Evolutionary conservation across 2,888 invertebrate genomes (phyloP).

Genomic region (Laothoe populi): DNA sequence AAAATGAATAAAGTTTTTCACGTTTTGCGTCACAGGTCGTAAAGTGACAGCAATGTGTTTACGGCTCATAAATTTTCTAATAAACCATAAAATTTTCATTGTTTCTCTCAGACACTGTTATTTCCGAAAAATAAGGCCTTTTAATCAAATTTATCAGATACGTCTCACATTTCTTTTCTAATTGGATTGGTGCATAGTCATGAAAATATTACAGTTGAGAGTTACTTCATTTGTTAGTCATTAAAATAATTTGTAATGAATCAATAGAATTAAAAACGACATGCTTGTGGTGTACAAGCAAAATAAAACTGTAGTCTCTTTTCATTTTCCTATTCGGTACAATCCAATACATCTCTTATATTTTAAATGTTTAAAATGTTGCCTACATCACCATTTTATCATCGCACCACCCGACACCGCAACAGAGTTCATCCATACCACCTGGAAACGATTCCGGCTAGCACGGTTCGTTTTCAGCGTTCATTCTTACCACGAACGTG

Average conservation of each 20-base stretch:
- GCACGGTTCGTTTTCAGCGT: too few species aligned
- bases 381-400: too few species aligned
- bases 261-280: too few species aligned
- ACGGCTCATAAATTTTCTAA: slow-evolving; percentile 70
- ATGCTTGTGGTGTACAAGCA: too few species aligned
- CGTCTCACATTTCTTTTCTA: background rate
- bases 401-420: too few species aligned
- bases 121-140: slow-evolving; percentile 28
- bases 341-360: too few species aligned
- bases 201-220: background rate
- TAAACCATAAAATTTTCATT: slow-evolving; percentile 69
- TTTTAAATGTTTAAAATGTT: too few species aligned
- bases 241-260: slow-evolving; percentile 13
- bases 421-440: too few species aligned
- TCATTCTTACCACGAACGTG: too few species aligned
- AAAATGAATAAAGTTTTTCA: slow-evolving; percentile 36
- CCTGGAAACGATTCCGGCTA: too few species aligned
- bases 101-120: slow-evolving; percentile 48
- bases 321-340: too few species aligned
- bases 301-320: too few species aligned
- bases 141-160: slow-evolving; percentile 24
- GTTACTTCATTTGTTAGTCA: background rate
- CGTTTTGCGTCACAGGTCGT: slow-evolving; percentile 42
- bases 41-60: slow-evolving; percentile 68
- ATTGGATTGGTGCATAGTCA: background rate